These are phyloP conservation scores for Diplazon laetatorius DNA, from an alignment of 2,888 invertebrate genomes.

Conservation along the genomic window DNA sequence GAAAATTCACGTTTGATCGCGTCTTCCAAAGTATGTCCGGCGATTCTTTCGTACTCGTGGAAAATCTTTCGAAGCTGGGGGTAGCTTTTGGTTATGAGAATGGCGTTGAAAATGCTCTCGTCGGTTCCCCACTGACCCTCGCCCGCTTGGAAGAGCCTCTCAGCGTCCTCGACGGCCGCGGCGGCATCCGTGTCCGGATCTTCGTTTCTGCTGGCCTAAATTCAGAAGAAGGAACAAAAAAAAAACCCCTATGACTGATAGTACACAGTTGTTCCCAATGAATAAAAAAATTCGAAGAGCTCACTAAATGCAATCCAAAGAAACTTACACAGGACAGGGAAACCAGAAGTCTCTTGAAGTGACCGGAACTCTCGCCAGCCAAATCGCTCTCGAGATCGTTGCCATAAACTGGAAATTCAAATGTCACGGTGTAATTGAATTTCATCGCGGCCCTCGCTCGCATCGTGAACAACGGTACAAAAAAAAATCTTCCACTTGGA, in stretches of 20 bases:
- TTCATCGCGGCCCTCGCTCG: background rate
- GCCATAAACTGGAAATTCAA: constrained; percentile 88
- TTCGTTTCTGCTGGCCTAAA: constrained; percentile 89
- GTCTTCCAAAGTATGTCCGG: constrained; percentile 91
- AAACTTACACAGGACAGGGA: constrained; percentile 87
- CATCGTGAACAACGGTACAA: background rate
- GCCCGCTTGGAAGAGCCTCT: constrained; percentile 90
- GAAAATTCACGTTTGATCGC: constrained; percentile 93
- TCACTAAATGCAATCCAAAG: too few relatives aligned
- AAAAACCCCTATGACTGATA: too few relatives aligned
- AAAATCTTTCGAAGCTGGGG: constrained; percentile 86
- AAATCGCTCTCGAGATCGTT: constrained; percentile 91
- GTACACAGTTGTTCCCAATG: too few relatives aligned
- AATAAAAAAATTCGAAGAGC: too few relatives aligned
- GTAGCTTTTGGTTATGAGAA: constrained; percentile 91
- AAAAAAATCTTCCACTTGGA: background rate
- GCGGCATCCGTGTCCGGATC: constrained; percentile 88
- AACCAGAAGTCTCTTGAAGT: constrained; percentile 94
- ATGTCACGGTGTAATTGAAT: constrained; percentile 22
- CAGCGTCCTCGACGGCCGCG: constrained; percentile 91
- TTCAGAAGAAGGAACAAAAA: background rate
- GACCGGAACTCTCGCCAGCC: constrained; percentile 94
- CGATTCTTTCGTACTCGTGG: constrained; percentile 89
- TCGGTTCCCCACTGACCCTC: constrained; percentile 90
- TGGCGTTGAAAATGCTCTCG: constrained; percentile 93